These are phyloP conservation scores for Ptycholaimellus sp. DNA, from an alignment of 2,888 invertebrate species.

Conservation along the genomic window DNA sequence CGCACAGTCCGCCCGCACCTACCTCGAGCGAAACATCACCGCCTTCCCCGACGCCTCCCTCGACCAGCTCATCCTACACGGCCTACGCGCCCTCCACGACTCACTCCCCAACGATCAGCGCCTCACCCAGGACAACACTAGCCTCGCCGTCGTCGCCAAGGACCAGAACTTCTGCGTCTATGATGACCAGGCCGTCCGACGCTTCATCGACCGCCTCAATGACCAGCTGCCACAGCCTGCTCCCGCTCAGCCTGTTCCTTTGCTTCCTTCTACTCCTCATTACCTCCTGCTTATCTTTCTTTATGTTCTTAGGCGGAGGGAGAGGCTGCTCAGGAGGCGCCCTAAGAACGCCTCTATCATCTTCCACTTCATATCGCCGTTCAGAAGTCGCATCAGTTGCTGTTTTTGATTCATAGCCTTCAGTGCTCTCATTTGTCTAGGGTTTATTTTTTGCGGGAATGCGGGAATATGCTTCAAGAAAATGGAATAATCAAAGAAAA, in stretches of 20 bases:
- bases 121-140: slow-evolving; percentile 69
- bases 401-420: no score
- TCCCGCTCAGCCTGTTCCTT: no score
- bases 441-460: no score
- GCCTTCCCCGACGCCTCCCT: slow-evolving; percentile 37
- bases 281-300: no score
- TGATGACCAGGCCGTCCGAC: slow-evolving; percentile 46
- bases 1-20: slow-evolving; percentile 88
- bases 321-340: no score
- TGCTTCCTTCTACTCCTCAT: slow-evolving; percentile 2
- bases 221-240: slow-evolving; percentile 2
- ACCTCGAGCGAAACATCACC: slow-evolving; percentile 67
- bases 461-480: no score
- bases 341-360: no score
- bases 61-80: slow-evolving; percentile 74
- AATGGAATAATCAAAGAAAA: no score
- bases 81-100: slow-evolving; percentile 68
- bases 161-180: slow-evolving; percentile 52
- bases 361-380: no score
- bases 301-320: no score
- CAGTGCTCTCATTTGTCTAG: no score
- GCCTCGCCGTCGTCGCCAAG: slow-evolving; percentile 71
- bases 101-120: slow-evolving; percentile 86
- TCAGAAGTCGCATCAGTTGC: no score
- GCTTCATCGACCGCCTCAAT: slow-evolving; percentile 28